Percentiles rank a stretch among this genome's conserved stretches.
Evolutionary conservation across 2,797 vertebrate genomes (phyloP).

Genomic region (Iguana delicatissima): DNA sequence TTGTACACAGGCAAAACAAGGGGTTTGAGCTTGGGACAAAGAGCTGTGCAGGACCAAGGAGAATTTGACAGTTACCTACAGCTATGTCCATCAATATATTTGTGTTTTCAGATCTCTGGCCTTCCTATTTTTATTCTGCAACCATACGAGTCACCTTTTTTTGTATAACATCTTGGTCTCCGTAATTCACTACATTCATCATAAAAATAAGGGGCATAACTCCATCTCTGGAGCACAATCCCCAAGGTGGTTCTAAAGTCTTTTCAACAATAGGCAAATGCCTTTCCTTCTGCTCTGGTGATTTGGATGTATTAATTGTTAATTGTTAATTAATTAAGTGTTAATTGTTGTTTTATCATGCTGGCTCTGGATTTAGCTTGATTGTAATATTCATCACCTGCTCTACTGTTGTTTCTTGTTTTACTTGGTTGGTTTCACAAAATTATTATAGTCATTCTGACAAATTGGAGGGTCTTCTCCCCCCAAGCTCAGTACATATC

Average conservation of each 20-base stretch:
- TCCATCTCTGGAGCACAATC: not conserved
- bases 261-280: not conserved
- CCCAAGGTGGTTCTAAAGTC: not conserved
- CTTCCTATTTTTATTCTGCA: not conserved
- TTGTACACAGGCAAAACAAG: not conserved
- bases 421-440: not conserved
- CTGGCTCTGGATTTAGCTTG: not conserved
- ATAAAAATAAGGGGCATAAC: not conserved
- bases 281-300: not conserved
- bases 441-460: not conserved
- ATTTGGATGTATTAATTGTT: not conserved
- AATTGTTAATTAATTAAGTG: not conserved
- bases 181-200: not conserved
- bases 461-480: not conserved
- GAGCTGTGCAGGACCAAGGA: not conserved
- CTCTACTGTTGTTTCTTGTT: slow-evolving; percentile 3
- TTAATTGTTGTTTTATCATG: not conserved
- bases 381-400: not conserved
- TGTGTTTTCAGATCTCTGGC: not conserved
- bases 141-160: not conserved
- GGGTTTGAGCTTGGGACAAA: not conserved
- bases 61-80: too few relatives aligned
- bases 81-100: not conserved
- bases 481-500: too few relatives aligned
- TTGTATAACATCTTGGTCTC: not conserved